Evolutionary conservation across 2,888 invertebrate genomes (phyloP), one percentile per base, ranked within the genome.

Genomic region (Vannuccia rotundouncinata): DNA sequence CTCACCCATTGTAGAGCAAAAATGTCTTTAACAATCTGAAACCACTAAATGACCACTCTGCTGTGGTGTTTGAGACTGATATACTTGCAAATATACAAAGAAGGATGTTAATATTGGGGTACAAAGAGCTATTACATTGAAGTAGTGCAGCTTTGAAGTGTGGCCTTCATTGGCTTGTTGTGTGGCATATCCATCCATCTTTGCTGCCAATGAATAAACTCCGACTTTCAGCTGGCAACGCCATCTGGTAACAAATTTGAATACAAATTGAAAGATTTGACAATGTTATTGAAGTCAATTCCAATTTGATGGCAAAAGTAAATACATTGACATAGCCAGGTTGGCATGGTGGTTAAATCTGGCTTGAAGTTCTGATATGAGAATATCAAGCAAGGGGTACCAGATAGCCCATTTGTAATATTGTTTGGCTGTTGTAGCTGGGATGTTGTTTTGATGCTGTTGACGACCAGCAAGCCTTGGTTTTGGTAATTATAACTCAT

Each of bases 321-420:
- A 66, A 66, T 22, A 66, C 10, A 66, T 66, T 66, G 66, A 66
- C 66, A 66, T 66, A 13, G 66, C 66, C 5, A 5, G 22, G 13
- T 66, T 66, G 66, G 66, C 66, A 66, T 66, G 66, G 66, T 66
- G 66, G 66, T 66, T 66, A 66, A 66, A 66, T 66, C 66, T 66
- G 25, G 25, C 25, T n/a, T 27, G 25, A 66, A 66, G 10, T 66
- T 66, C 66, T 5, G 66, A 66, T 66, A 66, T 66, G 25, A 66
- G 22, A 66, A 66, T 66, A 66, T 66, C 66, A 66, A 66, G 66
- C 66, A 66, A n/a, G 10, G 66, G 66, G 66, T 66, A n/a, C 25
- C 25, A 66, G 10, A 66, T 22, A 22, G 66, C 66, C 10, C 2
- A 27, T 22, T 22, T 66, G 66, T 66, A 66, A 66, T 66, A 66